phyloP scores from a whole-genome alignment of 2,113 vertebrate species.

The Microtus ochrogaster region DNA sequence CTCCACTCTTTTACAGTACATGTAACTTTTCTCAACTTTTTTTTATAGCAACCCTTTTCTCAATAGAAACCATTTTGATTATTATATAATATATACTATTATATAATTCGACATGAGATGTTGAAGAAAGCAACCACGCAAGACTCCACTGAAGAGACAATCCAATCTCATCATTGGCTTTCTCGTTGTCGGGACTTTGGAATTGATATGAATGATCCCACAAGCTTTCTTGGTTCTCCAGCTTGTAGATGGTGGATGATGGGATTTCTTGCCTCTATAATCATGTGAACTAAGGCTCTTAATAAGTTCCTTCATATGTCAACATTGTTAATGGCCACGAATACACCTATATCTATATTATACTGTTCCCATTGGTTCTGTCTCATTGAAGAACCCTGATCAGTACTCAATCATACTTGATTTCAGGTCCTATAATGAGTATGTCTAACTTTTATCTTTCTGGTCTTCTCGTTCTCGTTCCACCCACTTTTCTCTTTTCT shows the following conservation, averaged over 20 bases:
- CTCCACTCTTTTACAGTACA: background rate
- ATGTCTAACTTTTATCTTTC: background rate
- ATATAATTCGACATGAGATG: background rate
- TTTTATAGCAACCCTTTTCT: background rate
- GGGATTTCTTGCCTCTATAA: background rate
- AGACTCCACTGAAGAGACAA: background rate
- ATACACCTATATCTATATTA: background rate
- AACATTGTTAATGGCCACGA: background rate
- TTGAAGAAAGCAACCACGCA: background rate
- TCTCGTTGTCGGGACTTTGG: background rate
- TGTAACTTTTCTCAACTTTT: background rate
- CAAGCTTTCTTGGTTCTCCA: background rate
- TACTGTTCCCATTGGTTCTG: background rate
- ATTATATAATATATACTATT: background rate
- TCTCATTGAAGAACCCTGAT: background rate
- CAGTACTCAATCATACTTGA: no score
- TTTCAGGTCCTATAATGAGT: background rate
- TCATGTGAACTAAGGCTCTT: background rate
- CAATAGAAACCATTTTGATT: background rate
- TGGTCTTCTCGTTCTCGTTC: background rate
- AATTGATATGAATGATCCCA: background rate
- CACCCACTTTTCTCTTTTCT: background rate
- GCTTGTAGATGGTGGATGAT: background rate
- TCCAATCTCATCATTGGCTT: background rate
- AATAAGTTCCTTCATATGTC: background rate